Evolutionary conservation across 2,888 invertebrate species (phyloP).

Genomic region (Ctenicera cuprea): DNA sequence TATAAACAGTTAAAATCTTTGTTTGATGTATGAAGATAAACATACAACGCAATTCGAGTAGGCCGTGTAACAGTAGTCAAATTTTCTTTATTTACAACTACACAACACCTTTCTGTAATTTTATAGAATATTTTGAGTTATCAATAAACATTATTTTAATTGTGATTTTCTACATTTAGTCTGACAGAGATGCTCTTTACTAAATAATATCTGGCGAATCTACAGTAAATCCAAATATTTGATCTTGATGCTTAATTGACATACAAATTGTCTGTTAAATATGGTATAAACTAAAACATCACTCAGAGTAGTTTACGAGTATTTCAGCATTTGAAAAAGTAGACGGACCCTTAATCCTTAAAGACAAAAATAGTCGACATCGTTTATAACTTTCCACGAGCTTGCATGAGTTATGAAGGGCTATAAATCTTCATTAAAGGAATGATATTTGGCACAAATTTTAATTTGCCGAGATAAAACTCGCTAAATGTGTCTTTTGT

Average conservation of each 20-base stretch:
- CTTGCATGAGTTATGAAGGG: slow-evolving; percentile 45
- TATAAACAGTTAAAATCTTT: slow-evolving; percentile 30
- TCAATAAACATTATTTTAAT: neutral
- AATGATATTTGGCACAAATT: slow-evolving; percentile 56
- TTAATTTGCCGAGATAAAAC: slow-evolving; percentile 55
- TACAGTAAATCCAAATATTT: too few species aligned
- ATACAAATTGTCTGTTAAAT: too few species aligned
- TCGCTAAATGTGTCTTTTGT: slow-evolving; percentile 46
- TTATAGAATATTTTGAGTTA: too few species aligned
- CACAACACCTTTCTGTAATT: neutral
- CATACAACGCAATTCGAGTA: neutral
- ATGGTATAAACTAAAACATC: neutral
- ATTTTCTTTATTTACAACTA: slow-evolving; percentile 1
- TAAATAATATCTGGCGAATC: too few species aligned
- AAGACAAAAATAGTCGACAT: slow-evolving; percentile 32
- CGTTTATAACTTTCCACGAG: slow-evolving; percentile 36
- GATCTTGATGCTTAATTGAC: too few species aligned
- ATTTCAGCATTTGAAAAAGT: slow-evolving; percentile 4
- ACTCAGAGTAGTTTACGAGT: neutral
- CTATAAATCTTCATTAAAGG: slow-evolving; percentile 54
- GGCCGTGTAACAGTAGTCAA: neutral
- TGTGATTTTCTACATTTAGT: neutral
- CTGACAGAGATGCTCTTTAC: too few species aligned
- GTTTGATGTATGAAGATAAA: slow-evolving; percentile 34
- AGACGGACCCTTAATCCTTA: slow-evolving; percentile 8